phyloP scores from a whole-genome alignment of 2,113 vertebrate species.

The Phalacrocorax pelagicus region DNA sequence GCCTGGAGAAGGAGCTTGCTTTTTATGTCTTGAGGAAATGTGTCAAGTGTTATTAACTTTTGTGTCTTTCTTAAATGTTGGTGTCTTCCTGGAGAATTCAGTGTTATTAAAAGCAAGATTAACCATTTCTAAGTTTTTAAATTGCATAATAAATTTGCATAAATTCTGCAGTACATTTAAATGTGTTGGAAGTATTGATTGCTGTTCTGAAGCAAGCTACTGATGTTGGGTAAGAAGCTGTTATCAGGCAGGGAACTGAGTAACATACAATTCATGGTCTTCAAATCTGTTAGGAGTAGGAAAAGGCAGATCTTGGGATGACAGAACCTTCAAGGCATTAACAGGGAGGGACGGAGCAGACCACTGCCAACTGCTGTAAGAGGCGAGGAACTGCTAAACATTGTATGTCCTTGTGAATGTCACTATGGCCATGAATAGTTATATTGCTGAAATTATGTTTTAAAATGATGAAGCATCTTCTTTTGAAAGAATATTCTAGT shows the following conservation, averaged over 20 bases:
- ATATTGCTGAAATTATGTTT: background rate
- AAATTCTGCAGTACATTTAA: background rate
- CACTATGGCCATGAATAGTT: background rate
- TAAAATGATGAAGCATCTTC: background rate
- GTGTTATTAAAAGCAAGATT: background rate
- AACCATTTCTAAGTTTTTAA: background rate
- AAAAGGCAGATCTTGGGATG: background rate
- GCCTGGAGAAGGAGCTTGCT: background rate
- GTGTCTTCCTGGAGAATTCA: background rate
- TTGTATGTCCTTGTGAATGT: background rate
- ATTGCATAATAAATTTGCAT: background rate
- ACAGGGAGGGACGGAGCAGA: background rate
- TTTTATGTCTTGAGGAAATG: background rate
- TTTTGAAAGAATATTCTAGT: background rate
- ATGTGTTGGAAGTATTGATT: background rate
- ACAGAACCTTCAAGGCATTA: background rate
- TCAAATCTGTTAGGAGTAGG: background rate
- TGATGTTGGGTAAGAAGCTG: background rate
- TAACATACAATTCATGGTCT: background rate
- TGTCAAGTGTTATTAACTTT: background rate
- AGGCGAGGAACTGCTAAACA: background rate
- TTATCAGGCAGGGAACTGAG: background rate
- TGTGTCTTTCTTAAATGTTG: background rate
- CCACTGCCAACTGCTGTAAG: background rate
- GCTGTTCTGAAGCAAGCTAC: background rate